phyloP scores from a whole-genome alignment of 1,140 invertebrate species.

The Acromyrmex charruanus region DNA sequence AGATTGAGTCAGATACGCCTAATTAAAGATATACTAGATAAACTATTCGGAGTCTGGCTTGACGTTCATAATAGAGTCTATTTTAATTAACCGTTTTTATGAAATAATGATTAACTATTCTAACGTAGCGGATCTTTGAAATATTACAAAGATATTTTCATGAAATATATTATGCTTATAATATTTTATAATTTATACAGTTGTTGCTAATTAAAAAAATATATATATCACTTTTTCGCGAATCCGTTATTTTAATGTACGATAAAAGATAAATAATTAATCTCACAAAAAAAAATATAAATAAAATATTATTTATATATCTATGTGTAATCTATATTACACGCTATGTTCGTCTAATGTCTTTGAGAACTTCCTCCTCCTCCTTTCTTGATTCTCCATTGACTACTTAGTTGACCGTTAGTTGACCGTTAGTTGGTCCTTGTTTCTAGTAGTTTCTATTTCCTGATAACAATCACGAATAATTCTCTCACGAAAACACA shows the following conservation, averaged over 20 bases:
- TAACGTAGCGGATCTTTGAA: neutral
- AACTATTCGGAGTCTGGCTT: neutral
- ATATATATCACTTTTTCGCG: neutral
- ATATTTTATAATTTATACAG: neutral
- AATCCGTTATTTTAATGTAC: neutral
- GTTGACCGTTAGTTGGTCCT: neutral
- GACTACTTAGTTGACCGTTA: neutral
- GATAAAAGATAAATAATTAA: neutral
- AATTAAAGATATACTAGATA: conserved; percentile 36
- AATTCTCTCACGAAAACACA: neutral
- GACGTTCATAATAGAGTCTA: conserved; percentile 1
- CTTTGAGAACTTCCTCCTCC: no score
- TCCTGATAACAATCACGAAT: neutral
- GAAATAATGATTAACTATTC: neutral
- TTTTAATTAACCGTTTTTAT: neutral
- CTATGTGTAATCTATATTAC: no score
- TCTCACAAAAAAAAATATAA: neutral
- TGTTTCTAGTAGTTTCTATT: neutral
- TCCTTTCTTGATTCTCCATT: neutral
- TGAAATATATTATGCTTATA: neutral
- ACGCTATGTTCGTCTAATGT: neutral
- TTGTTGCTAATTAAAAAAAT: conserved; percentile 8
- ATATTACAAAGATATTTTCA: neutral
- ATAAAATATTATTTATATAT: neutral
- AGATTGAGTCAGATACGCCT: conserved; percentile 37